Conservation (phyloP, 2,797 vertebrate genomes). For the Huso huso region DNA sequence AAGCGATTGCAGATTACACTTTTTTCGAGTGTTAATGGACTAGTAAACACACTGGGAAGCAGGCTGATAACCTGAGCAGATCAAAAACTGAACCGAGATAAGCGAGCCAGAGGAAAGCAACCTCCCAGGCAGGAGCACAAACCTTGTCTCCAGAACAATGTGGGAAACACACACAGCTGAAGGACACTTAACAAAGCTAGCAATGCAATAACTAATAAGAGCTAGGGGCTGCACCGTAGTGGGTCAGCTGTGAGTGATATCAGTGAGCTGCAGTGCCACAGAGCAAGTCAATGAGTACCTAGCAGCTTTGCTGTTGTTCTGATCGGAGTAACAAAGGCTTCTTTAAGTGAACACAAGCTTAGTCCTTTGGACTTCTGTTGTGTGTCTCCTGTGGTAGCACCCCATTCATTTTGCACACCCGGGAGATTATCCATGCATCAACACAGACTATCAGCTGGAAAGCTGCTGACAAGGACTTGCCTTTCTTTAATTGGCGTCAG, state of each 20-base stretch:
- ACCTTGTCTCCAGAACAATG: no score
- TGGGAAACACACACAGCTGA: no score
- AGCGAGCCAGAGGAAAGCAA: no score
- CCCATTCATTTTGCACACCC: not conserved
- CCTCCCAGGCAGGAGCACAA: no score
- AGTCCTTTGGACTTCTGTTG: not conserved
- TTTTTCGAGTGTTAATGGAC: no score
- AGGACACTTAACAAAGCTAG: no score
- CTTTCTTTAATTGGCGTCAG: not conserved
- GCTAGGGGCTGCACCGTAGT: no score
- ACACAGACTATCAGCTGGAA: constrained; percentile 45
- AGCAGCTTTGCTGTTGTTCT: not conserved
- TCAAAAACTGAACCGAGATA: no score
- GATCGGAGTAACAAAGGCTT: not conserved
- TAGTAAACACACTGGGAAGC: no score
- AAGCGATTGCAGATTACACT: no score
- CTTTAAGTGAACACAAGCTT: not conserved
- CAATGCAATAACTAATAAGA: no score
- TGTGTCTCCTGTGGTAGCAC: not conserved
- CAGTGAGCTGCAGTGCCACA: not conserved
- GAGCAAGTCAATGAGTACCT: not conserved
- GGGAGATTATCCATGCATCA: constrained; percentile 42
- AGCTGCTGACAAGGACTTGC: not conserved
- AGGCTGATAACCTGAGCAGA: no score
- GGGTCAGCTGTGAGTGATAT: not conserved